Conservation (phyloP, 2,888 invertebrate species). For the Parelbella ahira region DNA sequence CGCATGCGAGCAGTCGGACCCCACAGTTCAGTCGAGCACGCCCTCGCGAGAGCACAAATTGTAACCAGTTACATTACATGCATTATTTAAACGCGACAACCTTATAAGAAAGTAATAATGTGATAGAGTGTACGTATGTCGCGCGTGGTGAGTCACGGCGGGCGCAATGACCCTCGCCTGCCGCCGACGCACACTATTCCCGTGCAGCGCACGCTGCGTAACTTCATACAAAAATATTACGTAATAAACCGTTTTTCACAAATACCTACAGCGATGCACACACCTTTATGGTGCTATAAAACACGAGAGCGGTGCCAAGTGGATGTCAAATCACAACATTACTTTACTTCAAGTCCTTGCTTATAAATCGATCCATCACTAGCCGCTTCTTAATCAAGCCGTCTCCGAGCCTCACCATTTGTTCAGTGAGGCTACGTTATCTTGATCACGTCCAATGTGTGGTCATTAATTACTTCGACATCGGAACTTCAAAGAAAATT, state of each 20-base stretch:
- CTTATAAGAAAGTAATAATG: slow-evolving; percentile 78
- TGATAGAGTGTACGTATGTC: slow-evolving; percentile 69
- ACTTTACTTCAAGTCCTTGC: slow-evolving; percentile 8
- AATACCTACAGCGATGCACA: slow-evolving; percentile 15
- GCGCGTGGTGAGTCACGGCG: slow-evolving; percentile 65
- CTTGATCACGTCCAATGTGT: slow-evolving; percentile 25
- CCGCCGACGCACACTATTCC: slow-evolving; percentile 68
- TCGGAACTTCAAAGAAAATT: slow-evolving; percentile 26
- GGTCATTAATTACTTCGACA: slow-evolving; percentile 26
- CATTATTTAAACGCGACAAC: slow-evolving; percentile 75
- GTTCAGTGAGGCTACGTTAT: slow-evolving; percentile 21
- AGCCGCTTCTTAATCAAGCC: slow-evolving; percentile 19
- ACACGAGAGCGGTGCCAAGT: not conserved
- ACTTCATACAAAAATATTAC: slow-evolving; percentile 50
- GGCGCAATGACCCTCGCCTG: slow-evolving; percentile 65
- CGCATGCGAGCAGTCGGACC: slow-evolving; percentile 14
- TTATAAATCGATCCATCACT: slow-evolving; percentile 13
- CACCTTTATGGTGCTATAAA: slow-evolving; percentile 9
- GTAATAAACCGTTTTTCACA: slow-evolving; percentile 35
- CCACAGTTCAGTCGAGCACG: slow-evolving; percentile 25
- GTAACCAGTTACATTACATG: slow-evolving; percentile 74
- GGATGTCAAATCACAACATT: slow-evolving; percentile 3
- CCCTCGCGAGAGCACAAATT: slow-evolving; percentile 58
- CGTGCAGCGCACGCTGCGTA: slow-evolving; percentile 55
- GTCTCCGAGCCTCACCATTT: slow-evolving; percentile 18